These are phyloP conservation scores for Aphelocoma coerulescens DNA, from an alignment of 2,113 vertebrate species.

Conservation along the genomic window DNA sequence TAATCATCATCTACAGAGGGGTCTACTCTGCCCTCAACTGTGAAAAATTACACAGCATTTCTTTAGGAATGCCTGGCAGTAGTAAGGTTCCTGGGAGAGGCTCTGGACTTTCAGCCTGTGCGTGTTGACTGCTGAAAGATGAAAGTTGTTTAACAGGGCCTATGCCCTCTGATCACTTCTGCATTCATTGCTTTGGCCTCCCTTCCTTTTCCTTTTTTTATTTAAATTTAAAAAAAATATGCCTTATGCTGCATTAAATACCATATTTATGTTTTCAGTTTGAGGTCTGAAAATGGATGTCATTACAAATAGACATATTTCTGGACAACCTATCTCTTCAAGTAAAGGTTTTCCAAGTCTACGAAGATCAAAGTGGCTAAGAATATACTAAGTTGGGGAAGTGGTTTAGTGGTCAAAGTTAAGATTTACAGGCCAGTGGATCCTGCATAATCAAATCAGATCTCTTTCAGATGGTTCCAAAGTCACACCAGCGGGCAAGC, in stretches of 20 bases:
- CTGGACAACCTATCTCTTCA: not conserved
- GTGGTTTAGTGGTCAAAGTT: not conserved
- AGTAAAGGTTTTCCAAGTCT: not conserved
- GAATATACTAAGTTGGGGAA: not conserved
- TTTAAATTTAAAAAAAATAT: not conserved
- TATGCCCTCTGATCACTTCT: not conserved
- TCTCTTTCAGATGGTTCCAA: not conserved
- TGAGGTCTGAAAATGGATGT: not conserved
- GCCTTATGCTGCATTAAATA: not conserved
- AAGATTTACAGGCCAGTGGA: not conserved
- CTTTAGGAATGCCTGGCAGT: not conserved
- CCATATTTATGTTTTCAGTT: not conserved
- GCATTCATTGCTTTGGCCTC: not conserved
- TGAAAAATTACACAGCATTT: not conserved
- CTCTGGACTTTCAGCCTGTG: not conserved
- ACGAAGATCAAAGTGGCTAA: not conserved
- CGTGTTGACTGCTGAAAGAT: not conserved
- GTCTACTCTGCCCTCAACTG: not conserved
- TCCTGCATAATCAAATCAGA: not conserved
- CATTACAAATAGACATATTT: not conserved
- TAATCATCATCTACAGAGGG: constrained; percentile 11
- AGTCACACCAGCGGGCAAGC: rapidly evolving
- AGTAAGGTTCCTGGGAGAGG: not conserved
- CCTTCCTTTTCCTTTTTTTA: not conserved
- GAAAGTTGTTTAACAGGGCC: not conserved